These are phyloP conservation scores for Coryphaenoides rupestris DNA, from an alignment of 2,113 vertebrate species.

Conservation along the genomic window DNA sequence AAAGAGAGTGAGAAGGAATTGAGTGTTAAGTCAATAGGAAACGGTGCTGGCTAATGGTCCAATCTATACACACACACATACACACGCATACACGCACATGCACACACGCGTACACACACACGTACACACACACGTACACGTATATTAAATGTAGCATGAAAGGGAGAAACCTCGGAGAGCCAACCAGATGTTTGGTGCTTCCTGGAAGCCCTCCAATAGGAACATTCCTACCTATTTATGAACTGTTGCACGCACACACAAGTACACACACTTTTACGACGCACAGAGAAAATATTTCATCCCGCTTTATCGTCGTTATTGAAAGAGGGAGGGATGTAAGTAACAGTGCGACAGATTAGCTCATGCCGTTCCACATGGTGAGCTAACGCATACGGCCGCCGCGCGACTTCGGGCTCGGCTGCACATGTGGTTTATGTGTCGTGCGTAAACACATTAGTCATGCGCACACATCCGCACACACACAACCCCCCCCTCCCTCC, in stretches of 20 bases:
- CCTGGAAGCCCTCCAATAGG: conserved; percentile 64
- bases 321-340: too few species aligned
- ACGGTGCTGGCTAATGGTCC: conserved; percentile 28
- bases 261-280: conserved; percentile 11
- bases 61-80: conserved; percentile 21
- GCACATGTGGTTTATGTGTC: too few species aligned
- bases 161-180: conserved; percentile 54
- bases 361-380: too few species aligned
- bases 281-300: background rate
- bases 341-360: too few species aligned
- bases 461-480: too few species aligned
- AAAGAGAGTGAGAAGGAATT: conserved; percentile 5
- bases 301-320: too few species aligned
- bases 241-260: conserved; percentile 58
- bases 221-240: conserved; percentile 75
- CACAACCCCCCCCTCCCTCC: too few species aligned
- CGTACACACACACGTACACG: conserved; percentile 41
- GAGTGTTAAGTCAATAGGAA: conserved; percentile 45
- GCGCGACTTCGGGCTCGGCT: too few species aligned
- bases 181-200: conserved; percentile 60
- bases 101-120: conserved; percentile 37
- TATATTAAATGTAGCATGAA: conserved; percentile 63
- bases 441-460: too few species aligned
- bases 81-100: conserved; percentile 32
- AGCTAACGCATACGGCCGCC: too few species aligned